These are phyloP conservation scores for Tenthredo scrophulariae DNA, from an alignment of 2,888 invertebrate genomes.

Conservation along the genomic window DNA sequence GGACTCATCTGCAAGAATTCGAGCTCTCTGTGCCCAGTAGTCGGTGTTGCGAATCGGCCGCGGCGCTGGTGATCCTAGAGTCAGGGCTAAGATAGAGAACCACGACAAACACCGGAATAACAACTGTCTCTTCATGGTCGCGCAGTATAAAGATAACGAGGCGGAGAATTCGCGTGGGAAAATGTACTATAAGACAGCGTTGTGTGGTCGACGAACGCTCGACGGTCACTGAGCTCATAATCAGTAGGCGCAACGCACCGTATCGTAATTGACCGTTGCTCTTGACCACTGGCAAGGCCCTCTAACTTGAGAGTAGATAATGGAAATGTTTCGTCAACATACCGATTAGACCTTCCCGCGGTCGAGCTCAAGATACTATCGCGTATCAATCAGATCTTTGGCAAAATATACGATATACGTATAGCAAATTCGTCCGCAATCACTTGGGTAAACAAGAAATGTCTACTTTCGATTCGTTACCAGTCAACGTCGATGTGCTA, in stretches of 20 bases:
- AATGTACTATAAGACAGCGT: not conserved
- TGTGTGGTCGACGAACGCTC: not conserved
- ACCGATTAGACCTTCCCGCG: not conserved
- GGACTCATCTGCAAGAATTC: conserved; percentile 79
- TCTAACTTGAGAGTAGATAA: not conserved
- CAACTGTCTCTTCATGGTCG: not conserved
- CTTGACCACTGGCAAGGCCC: not conserved
- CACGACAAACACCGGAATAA: not conserved
- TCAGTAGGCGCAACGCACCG: not conserved
- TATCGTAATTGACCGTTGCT: not conserved
- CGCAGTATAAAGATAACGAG: not conserved
- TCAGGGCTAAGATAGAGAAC: not conserved
- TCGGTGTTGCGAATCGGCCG: conserved; percentile 55
- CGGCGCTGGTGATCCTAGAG: conserved; percentile 18
- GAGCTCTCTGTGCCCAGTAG: conserved; percentile 74
- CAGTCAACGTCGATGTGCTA: not conserved
- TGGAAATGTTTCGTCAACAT: not conserved
- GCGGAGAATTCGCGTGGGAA: not conserved
- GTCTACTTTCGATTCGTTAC: not conserved
- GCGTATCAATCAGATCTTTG: not conserved
- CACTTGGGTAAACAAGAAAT: not conserved
- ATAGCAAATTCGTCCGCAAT: not conserved
- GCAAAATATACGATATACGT: not conserved
- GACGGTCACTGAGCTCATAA: conserved; percentile 23
- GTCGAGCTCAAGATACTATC: not conserved